Conservation (phyloP, 2,797 vertebrate species). For the Argya squamiceps region DNA sequence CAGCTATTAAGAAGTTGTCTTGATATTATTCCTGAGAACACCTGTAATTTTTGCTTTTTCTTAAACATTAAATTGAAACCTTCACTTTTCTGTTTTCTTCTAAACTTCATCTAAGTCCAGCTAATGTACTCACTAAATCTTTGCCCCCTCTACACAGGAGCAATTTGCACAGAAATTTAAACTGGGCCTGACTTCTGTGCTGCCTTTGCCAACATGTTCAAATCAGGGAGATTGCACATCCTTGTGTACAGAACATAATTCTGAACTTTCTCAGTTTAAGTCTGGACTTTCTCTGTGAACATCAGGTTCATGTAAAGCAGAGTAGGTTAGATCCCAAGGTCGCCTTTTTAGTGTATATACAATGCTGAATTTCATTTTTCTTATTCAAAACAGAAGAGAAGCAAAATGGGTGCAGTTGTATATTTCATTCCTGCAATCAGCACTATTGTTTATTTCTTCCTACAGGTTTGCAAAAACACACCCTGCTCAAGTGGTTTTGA, state of each 20-base stretch:
- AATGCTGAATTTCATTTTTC: background rate
- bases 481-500: background rate
- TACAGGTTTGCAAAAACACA: background rate
- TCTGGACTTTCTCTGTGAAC: background rate
- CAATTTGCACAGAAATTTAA: background rate
- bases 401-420: accelerated
- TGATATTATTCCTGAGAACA: background rate
- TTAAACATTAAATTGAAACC: background rate
- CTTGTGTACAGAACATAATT: background rate
- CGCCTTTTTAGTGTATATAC: background rate
- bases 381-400: background rate
- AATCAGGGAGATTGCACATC: background rate
- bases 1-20: background rate
- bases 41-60: background rate
- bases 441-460: background rate
- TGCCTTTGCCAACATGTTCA: background rate
- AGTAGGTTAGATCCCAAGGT: background rate
- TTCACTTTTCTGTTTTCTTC: background rate
- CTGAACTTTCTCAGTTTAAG: background rate
- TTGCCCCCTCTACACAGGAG: background rate
- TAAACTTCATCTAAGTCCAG: background rate
- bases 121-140: background rate
- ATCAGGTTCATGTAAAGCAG: background rate
- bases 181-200: background rate
- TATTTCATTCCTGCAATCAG: background rate